These are phyloP conservation scores for Notolabrus celidotus DNA, from an alignment of 2,797 vertebrate species.

Conservation along the genomic window DNA sequence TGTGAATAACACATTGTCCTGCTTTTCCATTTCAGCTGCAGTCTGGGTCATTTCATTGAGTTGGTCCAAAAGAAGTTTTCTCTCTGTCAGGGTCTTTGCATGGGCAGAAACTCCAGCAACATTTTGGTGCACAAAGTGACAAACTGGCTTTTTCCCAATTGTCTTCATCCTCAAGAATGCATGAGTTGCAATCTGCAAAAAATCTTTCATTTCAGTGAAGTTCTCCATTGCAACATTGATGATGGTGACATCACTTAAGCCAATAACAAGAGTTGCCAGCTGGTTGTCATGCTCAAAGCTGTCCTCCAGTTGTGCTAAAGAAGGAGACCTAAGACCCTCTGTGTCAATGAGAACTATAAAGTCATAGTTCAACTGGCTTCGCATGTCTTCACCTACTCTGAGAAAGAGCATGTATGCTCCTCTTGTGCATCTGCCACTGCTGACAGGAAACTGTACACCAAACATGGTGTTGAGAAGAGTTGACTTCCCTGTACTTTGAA, in stretches of 20 bases:
- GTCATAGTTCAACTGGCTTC: conserved; percentile 49
- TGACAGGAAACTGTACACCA: conserved; percentile 84
- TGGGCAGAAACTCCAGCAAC: conserved; percentile 67
- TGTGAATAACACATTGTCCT: conserved; percentile 45
- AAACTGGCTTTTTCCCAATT: conserved; percentile 67
- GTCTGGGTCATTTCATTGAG: conserved; percentile 73
- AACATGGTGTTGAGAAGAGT: conserved; percentile 82
- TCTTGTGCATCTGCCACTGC: conserved; percentile 76
- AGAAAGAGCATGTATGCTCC: conserved; percentile 75
- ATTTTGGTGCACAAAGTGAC: conserved; percentile 81
- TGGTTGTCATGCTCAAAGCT: conserved; percentile 77
- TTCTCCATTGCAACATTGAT: conserved; percentile 77
- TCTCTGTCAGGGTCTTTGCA: conserved; percentile 49
- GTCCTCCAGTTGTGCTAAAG: conserved; percentile 52
- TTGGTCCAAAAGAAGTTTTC: conserved; percentile 60
- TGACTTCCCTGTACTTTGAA: conserved; percentile 78
- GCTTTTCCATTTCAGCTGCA: conserved; percentile 74
- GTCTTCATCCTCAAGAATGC: conserved; percentile 76
- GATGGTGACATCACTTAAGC: conserved; percentile 75
- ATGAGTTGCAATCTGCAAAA: conserved; percentile 73
- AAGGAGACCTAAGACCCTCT: conserved; percentile 69
- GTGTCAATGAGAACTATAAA: conserved; percentile 78
- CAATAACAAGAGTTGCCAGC: conserved; percentile 77
- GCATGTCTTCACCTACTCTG: conserved; percentile 51
- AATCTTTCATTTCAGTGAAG: conserved; percentile 70